Base-by-base conservation (phyloP, 2,888 invertebrate species). In the Odontomyia ornata region DNA sequence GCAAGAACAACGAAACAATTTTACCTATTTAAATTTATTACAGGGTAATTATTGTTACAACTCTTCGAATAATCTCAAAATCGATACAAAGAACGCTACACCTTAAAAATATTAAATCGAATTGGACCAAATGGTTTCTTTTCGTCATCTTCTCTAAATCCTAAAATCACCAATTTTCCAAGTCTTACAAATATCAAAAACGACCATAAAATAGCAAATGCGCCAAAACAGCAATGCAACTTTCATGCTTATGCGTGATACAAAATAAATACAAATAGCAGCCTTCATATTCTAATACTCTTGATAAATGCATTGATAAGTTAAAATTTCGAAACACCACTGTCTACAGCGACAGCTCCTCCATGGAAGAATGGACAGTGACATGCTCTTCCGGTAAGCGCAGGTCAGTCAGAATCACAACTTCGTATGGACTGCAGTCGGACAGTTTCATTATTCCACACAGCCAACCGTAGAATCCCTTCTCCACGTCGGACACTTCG, bases 381-480 rank as follows among this genome's bases (percentile, higher is more conserved):
- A 78, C 71, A 27, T 79, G 79, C 57, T 79, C 81, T 11, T 85
- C 84, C 9, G 84, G 82, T 18, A 83, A 79, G 15, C 83, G 82
- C 64, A 90, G 89, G 84, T 91, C 91, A 82, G 90, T 90, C 52
- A 91, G 83, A 65, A 92, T 87, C 1, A 92, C 91, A 76, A 92
- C 91, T 84, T 93, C 92, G 85, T 93, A 93, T 0, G 93, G 93
- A 81, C 93, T 90, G 83, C 93, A 93, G 82, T 93, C 91, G 18
- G 92, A 91, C 81, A 93, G 87, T 77, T 89, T 89, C 46, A 93
- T 81, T 56, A 89, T 87, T 77, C 91, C 89, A 83, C 93, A 93
- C 21, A 93, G 85, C 93, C 93, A 93, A 5, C 93, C 93, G 81
- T 92, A 93, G 86, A 93, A 93, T 0, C 93, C 93, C 84, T 93